A percentile compares a stretch with the other conserved stretches of the same genome.
These are phyloP conservation scores for Odontomachus brunneus DNA, from an alignment of 1,140 invertebrate species.

Conservation along the genomic window DNA sequence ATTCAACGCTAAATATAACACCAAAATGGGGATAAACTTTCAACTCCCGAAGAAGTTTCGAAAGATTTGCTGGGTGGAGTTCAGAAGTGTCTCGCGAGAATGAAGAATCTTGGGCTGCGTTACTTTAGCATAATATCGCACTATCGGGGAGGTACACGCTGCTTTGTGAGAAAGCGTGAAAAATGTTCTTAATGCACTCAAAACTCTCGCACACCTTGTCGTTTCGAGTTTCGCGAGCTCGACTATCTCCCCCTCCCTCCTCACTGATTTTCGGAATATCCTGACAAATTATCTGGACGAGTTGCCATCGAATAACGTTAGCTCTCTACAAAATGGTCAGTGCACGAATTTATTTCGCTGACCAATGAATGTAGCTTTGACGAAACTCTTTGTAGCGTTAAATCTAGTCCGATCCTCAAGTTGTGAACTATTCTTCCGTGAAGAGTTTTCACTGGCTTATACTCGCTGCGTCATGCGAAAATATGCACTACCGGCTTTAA, in stretches of 20 bases:
- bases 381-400: background rate
- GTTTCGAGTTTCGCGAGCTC: background rate
- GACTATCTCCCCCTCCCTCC: background rate
- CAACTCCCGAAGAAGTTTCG: too few species aligned
- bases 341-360: conserved; percentile 13
- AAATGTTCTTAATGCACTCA: background rate
- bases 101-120: background rate
- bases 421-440: background rate
- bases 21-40: too few species aligned
- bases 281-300: conserved; percentile 32
- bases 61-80: too few species aligned
- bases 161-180: background rate
- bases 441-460: background rate
- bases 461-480: conserved; percentile 30
- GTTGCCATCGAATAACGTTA: conserved; percentile 1
- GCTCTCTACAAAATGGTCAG: background rate
- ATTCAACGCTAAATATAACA: too few species aligned
- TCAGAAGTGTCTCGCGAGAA: background rate
- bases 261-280: background rate
- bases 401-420: background rate
- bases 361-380: background rate
- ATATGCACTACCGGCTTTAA: conserved; percentile 12
- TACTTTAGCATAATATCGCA: background rate
- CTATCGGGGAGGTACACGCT: background rate
- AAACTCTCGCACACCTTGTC: background rate